Evolutionary conservation across 2,113 vertebrate genomes (phyloP).

Genomic region (Amblyornis subalaris): DNA sequence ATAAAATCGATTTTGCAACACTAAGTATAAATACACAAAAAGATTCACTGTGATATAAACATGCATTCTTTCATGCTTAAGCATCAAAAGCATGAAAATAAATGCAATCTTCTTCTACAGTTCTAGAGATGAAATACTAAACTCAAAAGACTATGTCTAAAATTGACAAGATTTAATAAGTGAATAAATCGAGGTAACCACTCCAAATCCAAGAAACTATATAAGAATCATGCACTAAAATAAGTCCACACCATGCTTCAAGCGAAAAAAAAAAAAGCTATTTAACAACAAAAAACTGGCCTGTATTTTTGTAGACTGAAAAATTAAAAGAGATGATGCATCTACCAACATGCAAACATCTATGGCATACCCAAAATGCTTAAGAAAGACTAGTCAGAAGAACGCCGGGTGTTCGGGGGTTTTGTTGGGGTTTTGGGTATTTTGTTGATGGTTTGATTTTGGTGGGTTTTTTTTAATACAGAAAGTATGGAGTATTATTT

Average conservation of each 20-base stretch:
- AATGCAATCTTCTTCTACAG: not conserved
- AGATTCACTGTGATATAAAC: not conserved
- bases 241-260: not conserved
- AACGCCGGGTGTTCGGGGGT: fast-evolving
- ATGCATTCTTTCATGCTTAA: not conserved
- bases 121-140: not conserved
- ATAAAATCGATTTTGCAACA: not conserved
- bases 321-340: not conserved
- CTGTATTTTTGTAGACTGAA: not conserved
- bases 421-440: not conserved
- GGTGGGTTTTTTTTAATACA: not conserved
- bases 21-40: not conserved
- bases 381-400: not conserved
- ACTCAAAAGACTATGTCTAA: not conserved
- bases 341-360: not conserved
- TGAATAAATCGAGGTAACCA: not conserved
- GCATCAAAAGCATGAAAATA: not conserved
- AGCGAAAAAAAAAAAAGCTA: not conserved
- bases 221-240: not conserved
- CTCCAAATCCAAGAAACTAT: not conserved
- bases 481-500: not conserved
- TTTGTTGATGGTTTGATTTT: not conserved
- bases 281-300: not conserved
- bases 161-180: not conserved
- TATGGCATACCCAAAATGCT: not conserved